Evolutionary conservation across 1,140 invertebrate genomes (phyloP).

Genomic region (Cotesia typhae): DNA sequence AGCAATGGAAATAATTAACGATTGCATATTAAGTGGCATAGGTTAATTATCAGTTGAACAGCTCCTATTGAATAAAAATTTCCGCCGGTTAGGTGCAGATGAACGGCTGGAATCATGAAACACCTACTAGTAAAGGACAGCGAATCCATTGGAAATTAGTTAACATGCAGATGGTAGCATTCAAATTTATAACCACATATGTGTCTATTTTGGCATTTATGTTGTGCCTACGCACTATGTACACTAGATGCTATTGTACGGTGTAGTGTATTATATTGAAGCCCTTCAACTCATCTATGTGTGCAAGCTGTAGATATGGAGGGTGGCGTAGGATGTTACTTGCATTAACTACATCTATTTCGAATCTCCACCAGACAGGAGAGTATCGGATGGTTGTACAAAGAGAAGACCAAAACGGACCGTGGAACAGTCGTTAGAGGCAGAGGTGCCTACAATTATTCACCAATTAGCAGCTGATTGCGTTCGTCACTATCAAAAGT

Average conservation of each 20-base stretch:
- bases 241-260: no score
- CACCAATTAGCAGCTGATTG: conserved; percentile 62
- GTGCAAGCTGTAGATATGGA: no score
- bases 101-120: no score
- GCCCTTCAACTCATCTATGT: no score
- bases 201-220: conserved; percentile 48
- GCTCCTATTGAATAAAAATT: neutral
- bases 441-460: conserved; percentile 58
- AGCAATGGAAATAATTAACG: no score
- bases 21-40: no score
- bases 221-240: conserved; percentile 15
- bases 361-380: neutral
- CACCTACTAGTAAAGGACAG: no score
- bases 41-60: no score
- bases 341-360: no score
- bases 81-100: neutral
- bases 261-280: no score
- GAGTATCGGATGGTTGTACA: conserved; percentile 33
- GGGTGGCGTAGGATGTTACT: no score
- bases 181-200: conserved; percentile 29
- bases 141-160: conserved; percentile 15
- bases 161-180: conserved; percentile 2
- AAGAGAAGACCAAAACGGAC: conserved; percentile 28
- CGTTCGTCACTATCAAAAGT: conserved; percentile 51
- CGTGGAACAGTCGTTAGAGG: conserved; percentile 42